These are phyloP conservation scores for Mormyrus iriodes DNA, from an alignment of 2,113 vertebrate genomes.

Conservation along the genomic window DNA sequence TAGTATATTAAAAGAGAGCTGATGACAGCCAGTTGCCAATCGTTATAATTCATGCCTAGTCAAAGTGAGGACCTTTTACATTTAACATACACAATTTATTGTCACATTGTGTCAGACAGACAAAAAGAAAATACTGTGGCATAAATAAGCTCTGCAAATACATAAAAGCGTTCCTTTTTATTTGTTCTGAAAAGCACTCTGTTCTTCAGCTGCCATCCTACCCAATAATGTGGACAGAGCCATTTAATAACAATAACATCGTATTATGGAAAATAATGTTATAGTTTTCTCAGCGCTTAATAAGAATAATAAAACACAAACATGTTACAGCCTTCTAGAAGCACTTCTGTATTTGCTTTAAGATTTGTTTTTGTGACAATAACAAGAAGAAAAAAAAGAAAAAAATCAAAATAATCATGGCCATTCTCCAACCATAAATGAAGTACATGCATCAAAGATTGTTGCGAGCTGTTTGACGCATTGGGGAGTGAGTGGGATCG, in stretches of 20 bases:
- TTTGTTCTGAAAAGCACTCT: neutral
- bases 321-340: neutral
- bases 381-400: neutral
- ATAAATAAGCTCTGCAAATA: neutral
- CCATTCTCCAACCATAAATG: neutral
- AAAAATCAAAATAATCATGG: neutral
- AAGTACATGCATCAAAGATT: neutral
- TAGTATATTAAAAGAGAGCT: neutral
- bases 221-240: neutral
- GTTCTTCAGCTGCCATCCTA: neutral
- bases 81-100: neutral
- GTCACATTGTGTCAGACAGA: neutral
- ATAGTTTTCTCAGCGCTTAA: neutral
- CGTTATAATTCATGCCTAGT: neutral
- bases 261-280: neutral
- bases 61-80: neutral
- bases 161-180: neutral
- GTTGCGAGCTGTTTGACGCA: conserved; percentile 17
- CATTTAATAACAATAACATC: neutral
- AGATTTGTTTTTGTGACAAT: conserved; percentile 18
- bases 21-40: neutral
- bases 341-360: neutral
- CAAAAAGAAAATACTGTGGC: neutral
- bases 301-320: neutral
- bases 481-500: neutral